Evolutionary conservation across 2,888 invertebrate species (phyloP), one percentile per base, ranked within the genome.

Genomic region (Chrysolina haemoptera): DNA sequence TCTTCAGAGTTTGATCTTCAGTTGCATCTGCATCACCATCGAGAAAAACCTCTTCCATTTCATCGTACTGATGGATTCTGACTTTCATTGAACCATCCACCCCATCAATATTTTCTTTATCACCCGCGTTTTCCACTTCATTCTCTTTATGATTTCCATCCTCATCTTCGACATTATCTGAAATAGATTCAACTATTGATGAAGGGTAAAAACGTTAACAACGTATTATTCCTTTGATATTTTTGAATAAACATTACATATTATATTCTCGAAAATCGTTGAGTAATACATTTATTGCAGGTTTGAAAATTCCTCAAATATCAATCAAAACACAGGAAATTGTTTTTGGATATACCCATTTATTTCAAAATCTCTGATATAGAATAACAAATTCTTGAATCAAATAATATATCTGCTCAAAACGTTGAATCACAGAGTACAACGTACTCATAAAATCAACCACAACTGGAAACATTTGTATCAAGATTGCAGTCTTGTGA

Each of bases 401-500:
- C 43, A 75, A 62, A 48, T 41, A 65, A 50, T 71, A 76, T 1
- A 82, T 69, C 55, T 82, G 79, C 12, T 65, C 65, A 12, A 84
- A 16, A 22, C 83, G 69, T 70, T 84, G 79, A 11, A 82, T 66
- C 40, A 85, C 80, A 62, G 84, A 79, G 77, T 84, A 79, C n/a
- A 80, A 76, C 64, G 84, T 78, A 78, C 82, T 85, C 69, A 83
- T 76, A 46, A 86, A 81, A 74, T 83, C 80, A 35, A 83, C 75
- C 46, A 81, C 78, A 35, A 86, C 76, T 2, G 86, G 87, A 22
- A 83, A 78, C 74, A 85, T 82, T 79, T 86, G 84, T 22, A 86
- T 70, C 35, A 85, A 59, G 63, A 86, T 74, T 6, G 83, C 82
- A 77, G 86, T 80, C 76, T 83, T 85, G 73, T 83, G 84, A 75